Conservation (phyloP, 2,888 invertebrate genomes). For the Lumbricus terrestris region DNA sequence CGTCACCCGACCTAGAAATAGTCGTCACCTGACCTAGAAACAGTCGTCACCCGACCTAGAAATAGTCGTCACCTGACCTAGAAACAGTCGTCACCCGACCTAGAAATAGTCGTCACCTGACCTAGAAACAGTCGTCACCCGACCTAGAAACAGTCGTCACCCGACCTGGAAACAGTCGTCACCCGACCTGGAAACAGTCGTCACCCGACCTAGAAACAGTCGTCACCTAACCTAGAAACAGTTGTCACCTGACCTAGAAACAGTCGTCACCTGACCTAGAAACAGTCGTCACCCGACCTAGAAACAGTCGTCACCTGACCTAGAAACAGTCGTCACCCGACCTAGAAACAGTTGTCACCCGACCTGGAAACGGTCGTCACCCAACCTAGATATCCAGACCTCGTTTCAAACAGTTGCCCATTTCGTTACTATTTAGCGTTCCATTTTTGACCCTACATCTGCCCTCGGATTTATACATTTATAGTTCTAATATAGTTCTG, state of each 20-base stretch:
- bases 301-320: not conserved
- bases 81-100: not conserved
- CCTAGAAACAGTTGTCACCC: constrained; percentile 43
- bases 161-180: not conserved
- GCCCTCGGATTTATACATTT: not conserved
- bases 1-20: constrained; percentile 28
- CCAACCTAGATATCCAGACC: not conserved
- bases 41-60: not conserved
- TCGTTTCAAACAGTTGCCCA: not conserved
- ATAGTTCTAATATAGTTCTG: too few relatives aligned
- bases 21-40: constrained; percentile 42
- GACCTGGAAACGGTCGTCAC: not conserved
- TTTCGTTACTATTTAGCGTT: not conserved
- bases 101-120: too few relatives aligned
- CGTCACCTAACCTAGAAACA: constrained; percentile 28
- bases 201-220: too few relatives aligned
- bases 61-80: constrained; percentile 18
- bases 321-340: too few relatives aligned
- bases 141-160: not conserved
- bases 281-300: constrained; percentile 19
- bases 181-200: constrained; percentile 4
- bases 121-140: constrained; percentile 41
- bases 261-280: not conserved
- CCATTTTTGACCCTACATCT: not conserved
- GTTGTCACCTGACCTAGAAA: constrained; percentile 42